These are phyloP conservation scores for Cerceris ruficornis DNA, from an alignment of 2,888 invertebrate species.

Conservation along the genomic window DNA sequence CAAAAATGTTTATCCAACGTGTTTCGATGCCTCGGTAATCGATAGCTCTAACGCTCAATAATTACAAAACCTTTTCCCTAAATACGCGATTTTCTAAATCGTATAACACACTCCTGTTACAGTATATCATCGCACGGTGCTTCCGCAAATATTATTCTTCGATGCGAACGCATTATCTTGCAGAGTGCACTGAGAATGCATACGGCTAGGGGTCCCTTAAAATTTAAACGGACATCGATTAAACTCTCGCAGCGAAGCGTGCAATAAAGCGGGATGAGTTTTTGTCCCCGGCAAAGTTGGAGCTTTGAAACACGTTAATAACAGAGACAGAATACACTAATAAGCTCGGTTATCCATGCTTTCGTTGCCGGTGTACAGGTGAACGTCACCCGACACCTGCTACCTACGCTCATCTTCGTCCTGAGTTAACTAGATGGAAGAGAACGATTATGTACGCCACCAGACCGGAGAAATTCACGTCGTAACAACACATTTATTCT, in stretches of 20 bases:
- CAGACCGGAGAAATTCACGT: conserved; percentile 17
- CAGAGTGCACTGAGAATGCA: not conserved
- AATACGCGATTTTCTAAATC: too few relatives aligned
- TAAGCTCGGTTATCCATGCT: conserved; percentile 35
- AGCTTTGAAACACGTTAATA: conserved; percentile 27
- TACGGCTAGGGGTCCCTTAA: not conserved
- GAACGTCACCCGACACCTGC: conserved; percentile 64
- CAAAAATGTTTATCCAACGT: too few relatives aligned
- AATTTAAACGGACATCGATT: not conserved
- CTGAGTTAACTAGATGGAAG: conserved; percentile 17
- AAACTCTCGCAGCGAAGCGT: not conserved
- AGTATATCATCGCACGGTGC: too few relatives aligned
- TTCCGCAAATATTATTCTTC: too few relatives aligned
- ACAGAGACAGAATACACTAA: conserved; percentile 26
- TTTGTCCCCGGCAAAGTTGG: conserved; percentile 13
- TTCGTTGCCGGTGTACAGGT: conserved; percentile 57
- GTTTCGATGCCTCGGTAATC: too few relatives aligned
- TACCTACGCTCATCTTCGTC: conserved; percentile 53
- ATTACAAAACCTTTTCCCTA: too few relatives aligned
- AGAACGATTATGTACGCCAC: conserved; percentile 43
- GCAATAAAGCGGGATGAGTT: conserved; percentile 12
- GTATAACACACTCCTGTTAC: too few relatives aligned
- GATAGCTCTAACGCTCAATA: too few relatives aligned
- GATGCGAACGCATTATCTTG: not conserved
- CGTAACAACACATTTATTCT: not conserved